Base-by-base conservation (phyloP, 1,140 invertebrate genomes). In the Anoplolepis gracilipes region DNA sequence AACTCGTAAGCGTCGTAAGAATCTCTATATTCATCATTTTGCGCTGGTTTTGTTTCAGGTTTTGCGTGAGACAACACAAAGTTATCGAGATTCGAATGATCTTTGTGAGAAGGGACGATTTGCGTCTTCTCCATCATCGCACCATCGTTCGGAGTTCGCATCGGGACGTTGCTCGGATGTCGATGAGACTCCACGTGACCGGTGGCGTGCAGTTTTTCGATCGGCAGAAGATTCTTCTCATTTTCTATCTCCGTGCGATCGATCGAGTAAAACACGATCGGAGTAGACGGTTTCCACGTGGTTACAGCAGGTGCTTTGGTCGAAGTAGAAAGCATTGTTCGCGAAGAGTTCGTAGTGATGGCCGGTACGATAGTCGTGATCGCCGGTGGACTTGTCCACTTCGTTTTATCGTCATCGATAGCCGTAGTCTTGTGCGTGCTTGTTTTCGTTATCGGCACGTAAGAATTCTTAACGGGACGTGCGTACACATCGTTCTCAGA, bases 21-120 rank as follows among this genome's bases (percentile, higher is more conserved):
- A 59, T 89, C 91, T 1, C 90, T 89, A 36, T 94, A 94, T 1
- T 94, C 92, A 13, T 95, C 93, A 2, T 84, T 88, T 11, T 88
- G 55, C 10, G 33, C 7, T 8, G 86, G 55, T 67, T 90, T 92
- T 2, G 28, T 28, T 16, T 85, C 75, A 1, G 46, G 84, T 64
- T 55, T 61, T 11, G 55, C 53, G 8, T 79, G 77, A 1, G 84
- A 82, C 1, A 90, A 84, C 13, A 88, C 69, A 46, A 92, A 70
- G 19, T 92, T 91, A n/a, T 90, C 90, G 16, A 79, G 67, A 53
- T 73, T 85, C 33, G 89, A 85, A 62, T 67, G 84, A 19, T 88
- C 86, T 28, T 82, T 82, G 36, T 81, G 70, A 57, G 25, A 65
- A 57, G 19, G 19, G n/a, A 16, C 6, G 42, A 22, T 19, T 13